phyloP scores from a whole-genome alignment of 92 coral and sea anemone species.

The Phenganax marumi region DNA sequence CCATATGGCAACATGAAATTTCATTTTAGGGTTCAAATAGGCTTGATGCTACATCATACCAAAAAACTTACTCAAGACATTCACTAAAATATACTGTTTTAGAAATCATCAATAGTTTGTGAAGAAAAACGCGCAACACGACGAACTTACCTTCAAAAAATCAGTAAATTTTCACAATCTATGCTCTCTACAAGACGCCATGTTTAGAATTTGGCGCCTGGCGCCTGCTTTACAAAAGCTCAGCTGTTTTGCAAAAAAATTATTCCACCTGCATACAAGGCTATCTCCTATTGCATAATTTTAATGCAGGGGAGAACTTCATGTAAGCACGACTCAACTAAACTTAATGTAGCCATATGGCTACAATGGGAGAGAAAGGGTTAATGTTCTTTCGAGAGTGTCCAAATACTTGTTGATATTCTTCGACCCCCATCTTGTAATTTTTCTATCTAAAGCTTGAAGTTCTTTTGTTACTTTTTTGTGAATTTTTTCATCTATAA shows the following conservation, averaged over 20 bases:
- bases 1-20: constrained; percentile 21
- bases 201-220: not conserved
- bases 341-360: constrained; percentile 10
- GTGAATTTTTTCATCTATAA: too few species aligned
- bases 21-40: not conserved
- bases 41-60: not conserved
- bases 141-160: constrained; percentile 12
- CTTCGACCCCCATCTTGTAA: too few species aligned
- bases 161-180: not conserved
- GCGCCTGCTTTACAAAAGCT: not conserved
- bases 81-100: not conserved
- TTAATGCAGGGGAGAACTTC: not conserved
- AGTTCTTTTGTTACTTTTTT: too few species aligned
- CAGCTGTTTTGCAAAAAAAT: not conserved
- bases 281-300: not conserved
- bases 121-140: not conserved
- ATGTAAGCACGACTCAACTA: not conserved
- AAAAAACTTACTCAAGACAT: not conserved
- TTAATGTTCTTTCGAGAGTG: not conserved
- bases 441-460: too few species aligned
- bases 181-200: not conserved
- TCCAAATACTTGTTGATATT: too few species aligned
- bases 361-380: constrained; percentile 24
- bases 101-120: not conserved
- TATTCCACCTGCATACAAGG: constrained; percentile 4